Evolutionary conservation across 2,113 vertebrate genomes (phyloP).

Genomic region (Sander lucioperca): DNA sequence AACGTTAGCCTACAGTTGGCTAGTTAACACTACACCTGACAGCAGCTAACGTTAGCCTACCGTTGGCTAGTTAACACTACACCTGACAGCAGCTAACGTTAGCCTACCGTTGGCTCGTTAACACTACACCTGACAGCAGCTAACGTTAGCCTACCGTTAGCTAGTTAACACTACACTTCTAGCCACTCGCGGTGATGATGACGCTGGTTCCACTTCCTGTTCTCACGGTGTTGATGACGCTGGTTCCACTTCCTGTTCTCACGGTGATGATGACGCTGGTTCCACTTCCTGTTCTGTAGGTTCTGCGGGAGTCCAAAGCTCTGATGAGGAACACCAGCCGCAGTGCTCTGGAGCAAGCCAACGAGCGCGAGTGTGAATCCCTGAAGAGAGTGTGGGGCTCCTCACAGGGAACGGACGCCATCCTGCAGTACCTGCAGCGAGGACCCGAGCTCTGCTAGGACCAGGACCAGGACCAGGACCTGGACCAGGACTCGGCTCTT

Average conservation of each 20-base stretch:
- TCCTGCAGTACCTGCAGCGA: slow-evolving; percentile 94
- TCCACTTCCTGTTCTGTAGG: slow-evolving; percentile 81
- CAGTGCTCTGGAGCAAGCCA: slow-evolving; percentile 92
- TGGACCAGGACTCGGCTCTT: neutral
- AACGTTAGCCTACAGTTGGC: too few relatives aligned
- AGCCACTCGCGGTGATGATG: too few relatives aligned
- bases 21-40: too few relatives aligned
- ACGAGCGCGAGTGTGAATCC: slow-evolving; percentile 95
- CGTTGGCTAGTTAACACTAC: too few relatives aligned
- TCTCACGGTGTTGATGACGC: neutral
- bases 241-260: too few relatives aligned
- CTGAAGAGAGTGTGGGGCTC: slow-evolving; percentile 97
- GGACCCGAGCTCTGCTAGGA: slow-evolving; percentile 93
- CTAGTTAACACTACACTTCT: too few relatives aligned
- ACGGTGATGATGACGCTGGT: neutral
- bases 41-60: too few relatives aligned
- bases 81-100: too few relatives aligned
- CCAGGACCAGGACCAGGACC: slow-evolving; percentile 6
- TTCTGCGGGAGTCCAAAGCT: slow-evolving; percentile 96
- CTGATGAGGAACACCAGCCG: slow-evolving; percentile 92
- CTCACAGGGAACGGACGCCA: slow-evolving; percentile 95
- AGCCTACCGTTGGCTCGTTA: too few relatives aligned
- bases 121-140: too few relatives aligned
- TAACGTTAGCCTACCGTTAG: too few relatives aligned
- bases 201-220: too few relatives aligned